phyloP scores from a whole-genome alignment of 2,113 vertebrate species.

The Passer montanus region DNA sequence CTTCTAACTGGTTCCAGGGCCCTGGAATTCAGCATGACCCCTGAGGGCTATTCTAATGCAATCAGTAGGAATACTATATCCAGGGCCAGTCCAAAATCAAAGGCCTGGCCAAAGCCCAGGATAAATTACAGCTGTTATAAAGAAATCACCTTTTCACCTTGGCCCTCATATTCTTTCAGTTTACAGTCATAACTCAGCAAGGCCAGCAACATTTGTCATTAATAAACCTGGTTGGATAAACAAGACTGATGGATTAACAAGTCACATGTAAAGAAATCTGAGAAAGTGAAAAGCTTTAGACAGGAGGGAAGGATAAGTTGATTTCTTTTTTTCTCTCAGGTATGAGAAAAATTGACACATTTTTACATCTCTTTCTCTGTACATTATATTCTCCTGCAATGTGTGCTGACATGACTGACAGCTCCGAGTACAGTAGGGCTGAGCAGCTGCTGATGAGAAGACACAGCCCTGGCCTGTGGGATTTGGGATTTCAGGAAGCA shows the following conservation, averaged over 20 bases:
- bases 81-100: slow-evolving; percentile 79
- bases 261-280: slow-evolving; percentile 54
- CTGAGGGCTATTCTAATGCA: slow-evolving; percentile 82
- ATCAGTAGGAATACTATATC: slow-evolving; percentile 81
- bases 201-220: slow-evolving; percentile 71
- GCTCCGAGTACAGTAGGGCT: not conserved
- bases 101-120: slow-evolving; percentile 74
- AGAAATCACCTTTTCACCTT: slow-evolving; percentile 76
- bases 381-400: not conserved
- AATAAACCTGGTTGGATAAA: slow-evolving; percentile 67
- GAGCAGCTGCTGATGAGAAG: not conserved
- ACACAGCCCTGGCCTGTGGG: not conserved
- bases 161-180: slow-evolving; percentile 71
- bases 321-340: not conserved
- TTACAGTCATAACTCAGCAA: slow-evolving; percentile 73
- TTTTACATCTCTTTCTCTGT: not conserved
- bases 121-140: slow-evolving; percentile 81
- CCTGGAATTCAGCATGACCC: slow-evolving; percentile 84
- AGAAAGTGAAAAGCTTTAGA: slow-evolving; percentile 60
- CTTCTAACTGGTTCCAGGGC: slow-evolving; percentile 92
- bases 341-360: not conserved
- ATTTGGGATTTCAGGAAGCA: not conserved
- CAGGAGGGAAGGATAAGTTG: not conserved
- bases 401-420: not conserved
- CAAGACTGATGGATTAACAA: slow-evolving; percentile 68